Base-by-base conservation (phyloP, 2,888 invertebrate species). In the Chrysomela aeneicollis region DNA sequence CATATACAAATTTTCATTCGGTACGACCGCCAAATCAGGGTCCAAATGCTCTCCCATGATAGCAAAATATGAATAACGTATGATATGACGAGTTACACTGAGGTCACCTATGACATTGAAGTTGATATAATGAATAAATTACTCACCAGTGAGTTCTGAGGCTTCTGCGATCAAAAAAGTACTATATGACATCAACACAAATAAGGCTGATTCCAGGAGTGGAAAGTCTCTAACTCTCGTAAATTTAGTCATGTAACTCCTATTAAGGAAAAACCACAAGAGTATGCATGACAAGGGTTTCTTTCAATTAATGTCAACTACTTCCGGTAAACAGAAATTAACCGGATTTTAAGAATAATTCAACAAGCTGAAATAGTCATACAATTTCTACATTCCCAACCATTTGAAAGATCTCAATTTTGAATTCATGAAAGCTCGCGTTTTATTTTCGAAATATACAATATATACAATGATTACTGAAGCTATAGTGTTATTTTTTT, bases 141-240 rank as follows among this genome's bases (percentile, higher is more conserved):
- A 61, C 74, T 81, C 83, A 94, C 95, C 98, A 75, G 98, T 97
- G n/a, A 98, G 86, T 82, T 96, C 94, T 54, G 94, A 91, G 52
- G 95, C 96, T 86, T 99, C 98, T 0, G 98, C 97, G 71, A 98
- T 93, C 66, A 98, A 88, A 84, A 98, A 99, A 49, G 98, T 96
- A 75, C 95, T 93, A 82, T 98, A 99, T 0, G 98, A 98, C 95
- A 97, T 97, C 60, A 98, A 88, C 58, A 98, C 95, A 84, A 99
- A 98, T 47, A 99, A 87, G 0, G 97, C 95, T 0, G 97, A 96
- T 83, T 99, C 98, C 76, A 99, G 84, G 47, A 98, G 84, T 0
- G 98, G 97, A 85, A 97, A 97, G 78, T 98, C 98, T 67, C 94
- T 87, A 17, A 98, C 92, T 77, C 94, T 90, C 9, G 97, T 97